Evolutionary conservation across 2,113 vertebrate genomes (phyloP).

Genomic region (Microtus pennsylvanicus): DNA sequence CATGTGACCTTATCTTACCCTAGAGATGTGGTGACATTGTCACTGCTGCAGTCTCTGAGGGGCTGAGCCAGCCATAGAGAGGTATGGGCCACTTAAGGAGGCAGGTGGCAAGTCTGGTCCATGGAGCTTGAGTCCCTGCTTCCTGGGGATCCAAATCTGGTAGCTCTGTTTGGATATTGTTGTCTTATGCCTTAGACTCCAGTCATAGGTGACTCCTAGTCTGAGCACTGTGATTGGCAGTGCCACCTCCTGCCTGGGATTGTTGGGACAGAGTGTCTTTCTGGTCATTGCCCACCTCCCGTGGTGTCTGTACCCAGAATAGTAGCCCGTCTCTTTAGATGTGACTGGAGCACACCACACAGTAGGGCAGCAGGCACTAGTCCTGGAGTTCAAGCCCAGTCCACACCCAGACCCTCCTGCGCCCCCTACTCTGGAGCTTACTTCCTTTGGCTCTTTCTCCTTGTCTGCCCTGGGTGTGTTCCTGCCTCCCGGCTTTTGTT

Average conservation of each 20-base stretch:
- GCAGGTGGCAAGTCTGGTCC: not conserved
- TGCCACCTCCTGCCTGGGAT: not conserved
- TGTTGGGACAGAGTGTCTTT: not conserved
- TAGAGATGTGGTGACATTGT: not conserved
- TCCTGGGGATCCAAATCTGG: not conserved
- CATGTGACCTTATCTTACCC: fast-evolving
- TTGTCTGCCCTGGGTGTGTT: not conserved
- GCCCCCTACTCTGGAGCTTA: fast-evolving
- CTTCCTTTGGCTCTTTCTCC: not conserved
- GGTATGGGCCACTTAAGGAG: fast-evolving
- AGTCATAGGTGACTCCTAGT: too few species aligned
- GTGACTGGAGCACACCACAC: not conserved
- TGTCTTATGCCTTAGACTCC: too few species aligned
- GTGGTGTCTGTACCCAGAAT: not conserved
- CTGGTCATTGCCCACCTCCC: not conserved
- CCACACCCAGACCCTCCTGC: not conserved
- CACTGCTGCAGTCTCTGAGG: not conserved
- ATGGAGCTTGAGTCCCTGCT: not conserved
- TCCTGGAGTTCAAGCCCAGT: not conserved
- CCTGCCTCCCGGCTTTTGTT: not conserved
- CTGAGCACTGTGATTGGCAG: not conserved
- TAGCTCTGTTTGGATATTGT: not conserved
- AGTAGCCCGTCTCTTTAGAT: not conserved
- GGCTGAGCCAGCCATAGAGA: not conserved
- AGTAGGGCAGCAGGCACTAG: too few species aligned